Conservation (phyloP, 2,888 invertebrate species). For the Hydraecia micacea region DNA sequence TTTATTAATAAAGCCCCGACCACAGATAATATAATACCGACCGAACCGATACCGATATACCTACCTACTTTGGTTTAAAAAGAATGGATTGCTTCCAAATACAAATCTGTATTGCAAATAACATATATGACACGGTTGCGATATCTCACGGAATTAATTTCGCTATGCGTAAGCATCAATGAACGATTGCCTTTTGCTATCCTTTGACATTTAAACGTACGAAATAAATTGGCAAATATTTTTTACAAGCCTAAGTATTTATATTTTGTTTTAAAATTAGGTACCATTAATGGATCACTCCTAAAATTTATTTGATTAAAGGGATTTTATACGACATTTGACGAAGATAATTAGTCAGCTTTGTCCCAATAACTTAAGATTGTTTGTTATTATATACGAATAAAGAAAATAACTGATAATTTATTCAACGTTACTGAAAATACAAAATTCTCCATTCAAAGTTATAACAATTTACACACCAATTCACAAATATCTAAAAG, state of each 20-base stretch:
- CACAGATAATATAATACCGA: too few species aligned
- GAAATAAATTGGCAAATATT: conserved; percentile 17
- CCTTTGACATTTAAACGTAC: conserved; percentile 26
- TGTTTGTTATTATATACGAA: not conserved
- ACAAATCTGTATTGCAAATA: conserved; percentile 7
- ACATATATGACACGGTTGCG: conserved; percentile 16
- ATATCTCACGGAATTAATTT: conserved; percentile 28
- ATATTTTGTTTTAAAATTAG: conserved; percentile 14
- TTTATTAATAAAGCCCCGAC: not conserved
- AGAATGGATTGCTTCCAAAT: not conserved
- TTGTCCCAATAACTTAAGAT: not conserved
- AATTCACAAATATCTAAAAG: not conserved
- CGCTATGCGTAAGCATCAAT: conserved; percentile 15
- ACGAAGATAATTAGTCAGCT: not conserved
- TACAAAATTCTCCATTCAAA: not conserved
- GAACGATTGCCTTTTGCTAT: conserved; percentile 27
- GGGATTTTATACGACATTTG: not conserved
- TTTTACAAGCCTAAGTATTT: not conserved
- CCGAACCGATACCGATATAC: not conserved
- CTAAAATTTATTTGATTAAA: not conserved
- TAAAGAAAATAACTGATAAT: not conserved
- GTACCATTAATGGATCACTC: conserved; percentile 4
- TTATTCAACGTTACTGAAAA: not conserved
- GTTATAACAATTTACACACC: not conserved
- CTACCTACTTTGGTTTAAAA: not conserved